These are phyloP conservation scores for Grammomys dolichurus DNA, from an alignment of 2,113 vertebrate genomes.

Conservation along the genomic window DNA sequence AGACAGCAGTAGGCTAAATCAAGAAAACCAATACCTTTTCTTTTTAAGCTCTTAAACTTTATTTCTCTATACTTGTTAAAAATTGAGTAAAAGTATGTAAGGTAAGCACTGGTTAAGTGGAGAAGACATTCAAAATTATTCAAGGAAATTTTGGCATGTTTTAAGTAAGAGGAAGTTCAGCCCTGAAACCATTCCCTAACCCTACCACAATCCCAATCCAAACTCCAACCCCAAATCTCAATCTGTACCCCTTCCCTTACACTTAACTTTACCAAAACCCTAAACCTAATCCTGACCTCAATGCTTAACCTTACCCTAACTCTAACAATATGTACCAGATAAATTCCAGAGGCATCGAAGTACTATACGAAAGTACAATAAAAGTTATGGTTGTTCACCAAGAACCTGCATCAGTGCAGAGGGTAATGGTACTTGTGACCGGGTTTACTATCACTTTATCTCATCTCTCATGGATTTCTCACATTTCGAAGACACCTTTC, in stretches of 20 bases:
- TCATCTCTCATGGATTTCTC: background rate
- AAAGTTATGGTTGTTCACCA: background rate
- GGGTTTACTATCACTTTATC: background rate
- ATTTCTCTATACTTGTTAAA: constrained; percentile 68
- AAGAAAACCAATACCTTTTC: constrained; percentile 79
- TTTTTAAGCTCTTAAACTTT: constrained; percentile 77
- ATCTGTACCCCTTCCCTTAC: too few species aligned
- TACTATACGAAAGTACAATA: background rate
- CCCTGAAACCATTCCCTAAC: background rate
- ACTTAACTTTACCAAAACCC: too few species aligned
- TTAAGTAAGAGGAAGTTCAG: background rate
- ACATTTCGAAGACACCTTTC: background rate
- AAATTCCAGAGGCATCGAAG: background rate
- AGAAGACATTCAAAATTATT: constrained; percentile 69
- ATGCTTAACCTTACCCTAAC: too few species aligned
- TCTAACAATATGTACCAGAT: background rate
- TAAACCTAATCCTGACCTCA: too few species aligned
- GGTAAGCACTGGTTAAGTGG: constrained; percentile 9
- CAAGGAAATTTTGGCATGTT: constrained; percentile 31
- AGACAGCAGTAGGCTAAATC: constrained; percentile 82
- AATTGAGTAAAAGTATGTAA: constrained; percentile 74
- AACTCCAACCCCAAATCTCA: too few species aligned
- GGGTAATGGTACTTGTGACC: background rate
- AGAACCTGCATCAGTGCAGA: background rate
- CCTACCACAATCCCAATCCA: too few species aligned